Base-by-base conservation (phyloP, 2,888 invertebrate genomes). In the Cryptocephalus primarius region DNA sequence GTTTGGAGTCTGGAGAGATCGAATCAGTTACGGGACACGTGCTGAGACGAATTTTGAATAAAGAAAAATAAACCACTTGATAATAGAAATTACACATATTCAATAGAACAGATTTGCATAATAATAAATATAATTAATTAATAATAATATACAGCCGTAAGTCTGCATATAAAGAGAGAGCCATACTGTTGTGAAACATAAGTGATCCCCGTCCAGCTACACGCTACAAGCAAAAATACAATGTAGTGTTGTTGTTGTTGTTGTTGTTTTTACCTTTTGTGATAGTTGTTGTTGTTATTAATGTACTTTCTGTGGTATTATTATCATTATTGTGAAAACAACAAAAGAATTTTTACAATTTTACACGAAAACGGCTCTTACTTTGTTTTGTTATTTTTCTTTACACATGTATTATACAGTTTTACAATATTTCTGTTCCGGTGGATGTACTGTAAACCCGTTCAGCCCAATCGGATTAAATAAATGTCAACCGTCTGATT, bases 201-300 rank as follows among this genome's bases (percentile, higher is more conserved):
- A 68, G 68, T 70, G 71, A 69, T 71, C 71, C 71, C 71, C 70
- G 66, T 70, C 71, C 71, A 71, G 71, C 70, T 71, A 71, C 68
- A 65, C 4, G 36, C 69, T 70, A 70, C 59, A 22, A 22, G 22
- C 22, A 22, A 22, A 22, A 22, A 4, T 22, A 22, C 22, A 22
- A 22, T 22, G 22, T 22, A 22, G 22, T 22, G 22, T 22, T 22
- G 22, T 22, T 22, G 22, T 22, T 22, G 22, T 22, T 22, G n/a
- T n/a, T n/a, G n/a, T n/a, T 8, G 10, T 31, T 38, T 38, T 38
- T 8, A 43, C 14, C 36, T 38, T 22, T 43, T 44, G 50, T 40
- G 45, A 44, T 38, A 9, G 12, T 45, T 33, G 42, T 40, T 33
- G 42, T 40, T 44, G 44, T 43, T 47, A 40, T 49, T 22, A 22